Conservation (phyloP, 2,888 invertebrate genomes). For the Lordiphosa fenestrarum region DNA sequence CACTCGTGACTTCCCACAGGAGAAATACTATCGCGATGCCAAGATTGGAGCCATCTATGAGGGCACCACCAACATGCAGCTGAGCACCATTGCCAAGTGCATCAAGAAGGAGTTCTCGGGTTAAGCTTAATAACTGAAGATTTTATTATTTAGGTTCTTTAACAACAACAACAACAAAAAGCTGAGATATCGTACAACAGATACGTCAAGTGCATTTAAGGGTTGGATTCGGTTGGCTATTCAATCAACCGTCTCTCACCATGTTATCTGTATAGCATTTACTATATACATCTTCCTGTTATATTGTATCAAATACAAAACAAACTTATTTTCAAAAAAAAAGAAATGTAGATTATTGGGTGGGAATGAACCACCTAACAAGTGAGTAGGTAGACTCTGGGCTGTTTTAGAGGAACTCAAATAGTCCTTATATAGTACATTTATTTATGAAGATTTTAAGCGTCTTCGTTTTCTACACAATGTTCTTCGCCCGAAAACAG, state of each 20-base stretch:
- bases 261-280: conserved; percentile 39
- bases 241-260: conserved; percentile 17
- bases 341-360: not conserved
- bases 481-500: too few species aligned
- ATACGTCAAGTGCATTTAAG: conserved; percentile 79
- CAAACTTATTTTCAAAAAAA: conserved; percentile 15
- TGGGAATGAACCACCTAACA: too few species aligned
- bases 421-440: too few species aligned
- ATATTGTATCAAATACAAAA: conserved; percentile 67
- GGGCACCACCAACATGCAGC: conserved; percentile 98
- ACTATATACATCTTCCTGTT: conserved; percentile 39
- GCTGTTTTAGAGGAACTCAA: too few species aligned
- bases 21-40: conserved; percentile 96
- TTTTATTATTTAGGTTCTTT: conserved; percentile 4
- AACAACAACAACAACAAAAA: conserved; percentile 27
- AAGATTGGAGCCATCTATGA: conserved; percentile 99
- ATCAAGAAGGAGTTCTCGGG: conserved; percentile 86
- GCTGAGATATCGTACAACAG: conserved; percentile 77
- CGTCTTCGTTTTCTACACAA: too few species aligned
- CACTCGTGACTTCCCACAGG: conserved; percentile 96
- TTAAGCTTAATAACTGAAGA: conserved; percentile 38
- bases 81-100: conserved; percentile 96
- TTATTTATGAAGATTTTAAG: too few species aligned
- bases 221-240: conserved; percentile 26
- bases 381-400: too few species aligned